Conservation (phyloP, 2,888 invertebrate species). For the Dolomedes plantarius region DNA sequence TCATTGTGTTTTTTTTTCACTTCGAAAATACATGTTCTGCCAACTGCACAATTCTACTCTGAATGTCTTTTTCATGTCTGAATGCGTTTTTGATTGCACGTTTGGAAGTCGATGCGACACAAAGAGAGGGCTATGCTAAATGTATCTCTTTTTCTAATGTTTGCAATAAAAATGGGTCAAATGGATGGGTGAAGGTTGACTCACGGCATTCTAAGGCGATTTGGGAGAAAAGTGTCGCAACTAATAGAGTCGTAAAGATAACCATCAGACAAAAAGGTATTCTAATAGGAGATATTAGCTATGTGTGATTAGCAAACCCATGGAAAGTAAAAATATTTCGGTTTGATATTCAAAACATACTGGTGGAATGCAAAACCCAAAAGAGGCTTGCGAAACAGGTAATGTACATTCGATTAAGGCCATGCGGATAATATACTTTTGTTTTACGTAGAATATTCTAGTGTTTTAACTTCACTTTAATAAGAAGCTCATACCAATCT, state of each 20-base stretch:
- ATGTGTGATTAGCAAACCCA: too few relatives aligned
- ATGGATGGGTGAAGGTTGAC: conserved; percentile 21
- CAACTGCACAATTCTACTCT: not conserved
- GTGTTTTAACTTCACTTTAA: too few relatives aligned
- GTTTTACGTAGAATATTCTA: too few relatives aligned
- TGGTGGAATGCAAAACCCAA: too few relatives aligned
- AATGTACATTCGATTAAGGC: too few relatives aligned
- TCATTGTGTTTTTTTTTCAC: too few relatives aligned
- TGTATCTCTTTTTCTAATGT: not conserved
- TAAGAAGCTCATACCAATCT: too few relatives aligned
- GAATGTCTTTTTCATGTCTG: not conserved
- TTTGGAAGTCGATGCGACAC: not conserved
- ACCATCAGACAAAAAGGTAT: not conserved
- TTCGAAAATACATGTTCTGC: not conserved
- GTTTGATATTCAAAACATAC: too few relatives aligned
- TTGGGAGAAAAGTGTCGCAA: not conserved
- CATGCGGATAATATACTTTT: too few relatives aligned
- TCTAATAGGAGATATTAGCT: too few relatives aligned
- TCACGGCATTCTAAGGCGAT: not conserved
- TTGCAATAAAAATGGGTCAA: conserved; percentile 2
- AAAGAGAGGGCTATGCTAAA: conserved; percentile 9
- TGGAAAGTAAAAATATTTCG: too few relatives aligned
- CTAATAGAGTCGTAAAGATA: not conserved
- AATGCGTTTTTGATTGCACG: not conserved
- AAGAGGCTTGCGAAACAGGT: too few relatives aligned